phyloP scores from a whole-genome alignment of 2,113 vertebrate genomes.

The Gorsachius goisagi region DNA sequence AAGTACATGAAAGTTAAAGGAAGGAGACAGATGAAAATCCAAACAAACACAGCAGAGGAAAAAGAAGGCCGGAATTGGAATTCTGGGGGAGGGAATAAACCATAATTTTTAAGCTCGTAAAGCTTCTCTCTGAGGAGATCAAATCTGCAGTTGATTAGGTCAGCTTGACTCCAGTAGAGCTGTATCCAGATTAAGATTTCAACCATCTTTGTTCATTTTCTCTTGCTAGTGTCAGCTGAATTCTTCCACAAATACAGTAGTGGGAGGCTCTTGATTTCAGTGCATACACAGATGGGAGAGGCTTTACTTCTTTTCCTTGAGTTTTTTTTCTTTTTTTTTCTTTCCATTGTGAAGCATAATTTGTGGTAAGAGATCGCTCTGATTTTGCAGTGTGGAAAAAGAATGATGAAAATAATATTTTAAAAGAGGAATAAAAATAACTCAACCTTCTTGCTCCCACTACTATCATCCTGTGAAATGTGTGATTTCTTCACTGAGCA shows the following conservation, averaged over 20 bases:
- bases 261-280: background rate
- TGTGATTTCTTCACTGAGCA: background rate
- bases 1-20: background rate
- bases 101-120: background rate
- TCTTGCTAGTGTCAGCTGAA: background rate
- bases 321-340: background rate
- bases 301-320: background rate
- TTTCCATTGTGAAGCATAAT: background rate
- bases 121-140: background rate
- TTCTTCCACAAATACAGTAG: background rate
- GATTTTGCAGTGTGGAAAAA: background rate
- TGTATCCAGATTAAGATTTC: background rate
- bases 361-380: background rate
- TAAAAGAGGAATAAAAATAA: background rate
- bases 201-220: background rate
- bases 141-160: conserved; percentile 26
- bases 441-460: background rate
- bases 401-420: background rate
- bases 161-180: background rate
- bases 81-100: conserved; percentile 21
- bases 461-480: background rate
- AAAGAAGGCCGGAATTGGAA: background rate
- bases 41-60: background rate
- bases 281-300: background rate
- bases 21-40: background rate